These are phyloP conservation scores for Drosophila asahinai DNA, from an alignment of 1,140 invertebrate species.

Conservation along the genomic window DNA sequence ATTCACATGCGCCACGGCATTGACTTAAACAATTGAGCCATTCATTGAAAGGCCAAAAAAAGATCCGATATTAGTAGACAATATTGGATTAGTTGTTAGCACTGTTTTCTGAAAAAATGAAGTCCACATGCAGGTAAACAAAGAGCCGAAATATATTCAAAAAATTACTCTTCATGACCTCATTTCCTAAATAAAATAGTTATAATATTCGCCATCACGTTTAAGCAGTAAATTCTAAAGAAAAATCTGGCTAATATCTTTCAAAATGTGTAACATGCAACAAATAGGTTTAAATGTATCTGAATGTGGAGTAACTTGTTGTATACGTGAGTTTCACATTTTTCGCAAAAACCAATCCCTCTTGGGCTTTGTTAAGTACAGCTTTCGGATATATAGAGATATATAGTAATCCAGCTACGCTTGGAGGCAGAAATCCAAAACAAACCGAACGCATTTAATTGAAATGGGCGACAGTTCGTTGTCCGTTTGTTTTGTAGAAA, in stretches of 20 bases:
- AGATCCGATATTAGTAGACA: conserved; percentile 3
- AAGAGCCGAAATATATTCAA: neutral
- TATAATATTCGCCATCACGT: neutral
- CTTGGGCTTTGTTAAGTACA: neutral
- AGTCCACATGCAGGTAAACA: neutral
- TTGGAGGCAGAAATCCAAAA: conserved; percentile 9
- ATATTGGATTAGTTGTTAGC: conserved; percentile 15
- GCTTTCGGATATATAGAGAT: conserved; percentile 6
- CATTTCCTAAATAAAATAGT: neutral
- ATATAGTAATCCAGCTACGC: neutral
- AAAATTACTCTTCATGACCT: neutral
- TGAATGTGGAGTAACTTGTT: conserved; percentile 18
- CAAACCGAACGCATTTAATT: conserved; percentile 38
- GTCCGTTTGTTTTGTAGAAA: conserved; percentile 5
- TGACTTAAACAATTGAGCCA: conserved; percentile 43
- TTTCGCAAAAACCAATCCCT: neutral
- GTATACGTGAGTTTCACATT: conserved; percentile 25
- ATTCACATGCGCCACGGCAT: conserved; percentile 8
- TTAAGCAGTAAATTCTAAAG: neutral
- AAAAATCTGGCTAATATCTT: no score
- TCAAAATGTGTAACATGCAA: neutral
- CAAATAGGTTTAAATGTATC: conserved; percentile 7
- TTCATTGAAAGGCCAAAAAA: conserved; percentile 22
- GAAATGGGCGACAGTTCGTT: conserved; percentile 32
- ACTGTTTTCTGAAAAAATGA: neutral